Percentiles rank a stretch among this genome's conserved stretches.
Evolutionary conservation across 1,140 invertebrate species (phyloP).

Genomic region (Trichonephila clavipes): DNA sequence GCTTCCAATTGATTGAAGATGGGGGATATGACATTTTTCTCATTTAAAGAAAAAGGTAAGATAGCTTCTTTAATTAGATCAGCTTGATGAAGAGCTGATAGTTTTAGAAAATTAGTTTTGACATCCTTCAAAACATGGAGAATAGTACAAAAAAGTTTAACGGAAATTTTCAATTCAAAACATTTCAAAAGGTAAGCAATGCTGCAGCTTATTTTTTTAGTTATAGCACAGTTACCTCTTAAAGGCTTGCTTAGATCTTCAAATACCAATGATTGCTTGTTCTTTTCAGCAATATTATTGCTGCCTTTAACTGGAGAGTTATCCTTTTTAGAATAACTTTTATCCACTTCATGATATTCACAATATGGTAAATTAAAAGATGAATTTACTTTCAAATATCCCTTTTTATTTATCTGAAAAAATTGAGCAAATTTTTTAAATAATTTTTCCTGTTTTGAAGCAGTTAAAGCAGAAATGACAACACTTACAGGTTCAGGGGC

Average conservation of each 20-base stretch:
- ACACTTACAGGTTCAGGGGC: neutral
- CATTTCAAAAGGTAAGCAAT: neutral
- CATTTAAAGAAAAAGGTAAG: neutral
- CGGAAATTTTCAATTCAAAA: neutral
- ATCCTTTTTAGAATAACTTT: neutral
- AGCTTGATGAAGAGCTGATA: neutral
- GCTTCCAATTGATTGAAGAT: neutral
- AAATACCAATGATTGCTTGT: no score
- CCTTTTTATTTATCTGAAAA: neutral
- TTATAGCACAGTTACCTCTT: neutral
- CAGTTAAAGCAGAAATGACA: neutral
- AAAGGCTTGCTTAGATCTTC: no score
- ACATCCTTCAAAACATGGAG: neutral
- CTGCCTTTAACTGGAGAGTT: neutral
- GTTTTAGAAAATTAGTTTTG: neutral
- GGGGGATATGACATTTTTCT: neutral
- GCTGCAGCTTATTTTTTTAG: neutral
- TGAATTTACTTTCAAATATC: neutral
- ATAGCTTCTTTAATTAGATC: neutral
- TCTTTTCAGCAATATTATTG: neutral
- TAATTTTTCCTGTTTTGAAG: neutral
- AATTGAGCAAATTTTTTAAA: slow-evolving; percentile 1
- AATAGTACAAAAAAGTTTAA: neutral
- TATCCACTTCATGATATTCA: neutral
- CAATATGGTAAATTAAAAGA: neutral